Evolutionary conservation across 2,888 invertebrate species (phyloP), one percentile per base, ranked within the genome.

Genomic region (Seladonia tumulorum): DNA sequence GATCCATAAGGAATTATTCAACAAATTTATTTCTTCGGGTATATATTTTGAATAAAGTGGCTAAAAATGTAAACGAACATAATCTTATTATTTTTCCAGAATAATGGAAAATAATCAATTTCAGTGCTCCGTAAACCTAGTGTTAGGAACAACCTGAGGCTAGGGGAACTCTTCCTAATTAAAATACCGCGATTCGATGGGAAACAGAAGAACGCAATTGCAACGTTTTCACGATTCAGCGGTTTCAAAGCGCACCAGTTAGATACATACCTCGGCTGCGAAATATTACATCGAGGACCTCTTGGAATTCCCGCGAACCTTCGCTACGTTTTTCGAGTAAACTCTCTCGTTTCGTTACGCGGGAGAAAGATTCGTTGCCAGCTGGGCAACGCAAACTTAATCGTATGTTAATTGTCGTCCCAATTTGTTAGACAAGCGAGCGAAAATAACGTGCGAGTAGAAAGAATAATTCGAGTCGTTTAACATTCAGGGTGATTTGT

Each of bases 141-240:
- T 42, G 42, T 8, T 7, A 10, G 10, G 8, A 10, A 42, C 42
- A 42, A 35, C 35, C 35, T 35, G 18, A 18, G 18, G 18, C 18
- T 49, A 49, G 5, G 49, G 22, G 22, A 49, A 22, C 22, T 22
- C 22, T 53, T 8, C 8, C 49, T 73, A 79, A 79, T 83, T 70
- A 79, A 83, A 79, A 79, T 76, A 63, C 47, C 66, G 75, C 29
- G 18, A 8, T 5, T 35, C 29, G 25, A 42, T 53, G 8, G 42
- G 29, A 29, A 45, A 79, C 77, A 57, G 63, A 75, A 25, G 47
- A 57, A 35, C 29, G 25, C 39, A 77, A 63, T 63, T 70, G n/a
- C 29, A 29, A 18, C 16, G 29, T 29, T 63, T 63, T 5, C 5
- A 35, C 35, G 29, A 63, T 63, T 63, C 7, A 29, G 35, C 35